Conservation (phyloP, 2,888 invertebrate species). For the Nysson spinosus region DNA sequence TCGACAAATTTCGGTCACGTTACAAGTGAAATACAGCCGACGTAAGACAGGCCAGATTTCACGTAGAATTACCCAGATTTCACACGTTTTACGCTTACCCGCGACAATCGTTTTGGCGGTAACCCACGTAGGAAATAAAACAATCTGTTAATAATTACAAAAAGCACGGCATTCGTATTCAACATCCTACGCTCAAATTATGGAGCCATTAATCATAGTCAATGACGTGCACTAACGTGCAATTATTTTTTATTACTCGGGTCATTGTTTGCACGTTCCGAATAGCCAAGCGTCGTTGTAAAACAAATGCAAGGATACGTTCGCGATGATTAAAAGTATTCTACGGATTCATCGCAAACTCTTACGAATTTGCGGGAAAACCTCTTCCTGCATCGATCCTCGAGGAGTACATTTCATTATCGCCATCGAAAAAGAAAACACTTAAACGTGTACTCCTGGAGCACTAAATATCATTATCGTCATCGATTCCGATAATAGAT, state of each 20-base stretch:
- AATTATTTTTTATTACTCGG: slow-evolving; percentile 50
- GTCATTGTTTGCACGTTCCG: slow-evolving; percentile 39
- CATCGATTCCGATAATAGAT: slow-evolving; percentile 32
- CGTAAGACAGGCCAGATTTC: slow-evolving; percentile 38
- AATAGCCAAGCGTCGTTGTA: slow-evolving; percentile 26
- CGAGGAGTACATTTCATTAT: slow-evolving; percentile 41
- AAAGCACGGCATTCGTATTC: slow-evolving; percentile 38
- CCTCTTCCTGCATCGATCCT: slow-evolving; percentile 23
- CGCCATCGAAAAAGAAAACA: slow-evolving; percentile 31
- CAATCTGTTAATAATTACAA: slow-evolving; percentile 53
- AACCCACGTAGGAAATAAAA: slow-evolving; percentile 23
- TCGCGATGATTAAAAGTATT: slow-evolving; percentile 38
- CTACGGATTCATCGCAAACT: slow-evolving; percentile 40
- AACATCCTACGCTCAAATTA: slow-evolving; percentile 35
- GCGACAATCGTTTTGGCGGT: slow-evolving; percentile 7
- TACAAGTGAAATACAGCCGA: slow-evolving; percentile 45
- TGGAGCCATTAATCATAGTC: slow-evolving; percentile 55
- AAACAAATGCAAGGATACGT: slow-evolving; percentile 24
- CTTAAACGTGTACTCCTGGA: slow-evolving; percentile 25
- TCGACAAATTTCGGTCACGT: slow-evolving; percentile 53
- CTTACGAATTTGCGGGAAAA: slow-evolving; percentile 22
- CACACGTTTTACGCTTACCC: slow-evolving; percentile 31
- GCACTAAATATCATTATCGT: slow-evolving; percentile 25
- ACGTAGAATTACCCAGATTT: slow-evolving; percentile 42
- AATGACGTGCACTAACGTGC: slow-evolving; percentile 45